phyloP scores from a whole-genome alignment of 2,797 vertebrate genomes.

The Zalophus californianus region DNA sequence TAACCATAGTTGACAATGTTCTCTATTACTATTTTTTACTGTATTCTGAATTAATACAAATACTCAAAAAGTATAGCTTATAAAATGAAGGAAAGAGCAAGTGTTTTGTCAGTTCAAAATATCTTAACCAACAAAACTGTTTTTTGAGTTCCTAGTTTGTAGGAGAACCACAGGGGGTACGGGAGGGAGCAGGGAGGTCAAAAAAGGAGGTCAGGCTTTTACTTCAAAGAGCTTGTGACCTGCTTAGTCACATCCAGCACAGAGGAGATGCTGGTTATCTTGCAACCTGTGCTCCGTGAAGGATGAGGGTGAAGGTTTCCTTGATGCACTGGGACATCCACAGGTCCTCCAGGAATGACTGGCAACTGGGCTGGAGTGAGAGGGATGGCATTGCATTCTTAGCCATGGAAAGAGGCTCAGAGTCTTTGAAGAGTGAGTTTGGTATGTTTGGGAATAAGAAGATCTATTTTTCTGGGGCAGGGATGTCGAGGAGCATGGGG shows the following conservation, averaged over 20 bases:
- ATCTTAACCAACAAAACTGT: not conserved
- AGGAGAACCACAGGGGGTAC: not conserved
- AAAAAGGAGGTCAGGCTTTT: slow-evolving; percentile 25
- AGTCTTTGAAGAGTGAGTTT: not conserved
- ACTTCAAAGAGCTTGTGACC: not conserved
- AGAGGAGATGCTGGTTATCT: not conserved
- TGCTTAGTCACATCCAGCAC: not conserved
- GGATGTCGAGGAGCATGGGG: not conserved
- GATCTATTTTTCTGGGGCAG: not conserved
- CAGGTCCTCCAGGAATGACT: not conserved
- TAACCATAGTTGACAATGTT: not conserved
- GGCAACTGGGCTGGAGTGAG: not conserved
- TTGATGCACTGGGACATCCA: not conserved
- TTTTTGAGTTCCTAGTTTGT: not conserved
- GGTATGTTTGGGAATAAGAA: not conserved
- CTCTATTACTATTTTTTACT: slow-evolving; percentile 18
- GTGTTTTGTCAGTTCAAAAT: not conserved
- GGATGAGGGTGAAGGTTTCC: not conserved
- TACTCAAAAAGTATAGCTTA: not conserved
- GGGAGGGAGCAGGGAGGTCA: not conserved
- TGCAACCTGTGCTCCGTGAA: not conserved
- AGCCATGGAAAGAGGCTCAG: not conserved
- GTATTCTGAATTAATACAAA: slow-evolving; percentile 24
- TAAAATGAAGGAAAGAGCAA: not conserved
- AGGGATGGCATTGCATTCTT: not conserved